Evolutionary conservation across 2,797 vertebrate species (phyloP).

Genomic region (Clarias platycephalus): DNA sequence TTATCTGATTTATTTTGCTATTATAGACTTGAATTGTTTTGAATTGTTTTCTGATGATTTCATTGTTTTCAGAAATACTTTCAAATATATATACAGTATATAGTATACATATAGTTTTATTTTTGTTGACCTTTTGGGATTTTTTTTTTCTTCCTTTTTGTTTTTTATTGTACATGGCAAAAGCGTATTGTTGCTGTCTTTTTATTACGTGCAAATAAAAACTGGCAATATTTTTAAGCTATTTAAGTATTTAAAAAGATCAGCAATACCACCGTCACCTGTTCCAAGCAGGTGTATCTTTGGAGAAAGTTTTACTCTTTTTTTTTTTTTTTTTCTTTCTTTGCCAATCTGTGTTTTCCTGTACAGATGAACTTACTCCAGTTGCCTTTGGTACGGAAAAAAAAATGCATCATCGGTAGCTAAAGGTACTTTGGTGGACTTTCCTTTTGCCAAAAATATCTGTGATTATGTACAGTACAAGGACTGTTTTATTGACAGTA

Average conservation of each 20-base stretch:
- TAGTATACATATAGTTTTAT: slow-evolving; percentile 20
- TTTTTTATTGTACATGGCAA: slow-evolving; percentile 67
- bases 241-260: slow-evolving; percentile 56
- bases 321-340: slow-evolving; percentile 57
- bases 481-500: slow-evolving; percentile 55
- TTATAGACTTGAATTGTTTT: slow-evolving; percentile 59
- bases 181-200: slow-evolving; percentile 60
- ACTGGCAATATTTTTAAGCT: slow-evolving; percentile 75
- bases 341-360: slow-evolving; percentile 73
- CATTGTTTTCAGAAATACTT: not conserved
- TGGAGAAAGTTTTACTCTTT: slow-evolving; percentile 26
- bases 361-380: slow-evolving; percentile 68
- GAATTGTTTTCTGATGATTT: slow-evolving; percentile 12
- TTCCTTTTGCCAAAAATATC: slow-evolving; percentile 76
- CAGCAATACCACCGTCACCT: slow-evolving; percentile 46
- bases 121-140: slow-evolving; percentile 47
- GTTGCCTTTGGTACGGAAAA: slow-evolving; percentile 72
- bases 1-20: slow-evolving; percentile 59
- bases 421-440: slow-evolving; percentile 69
- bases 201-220: slow-evolving; percentile 68
- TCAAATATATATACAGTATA: not conserved
- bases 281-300: slow-evolving; percentile 47
- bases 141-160: slow-evolving; percentile 51
- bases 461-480: slow-evolving; percentile 63
- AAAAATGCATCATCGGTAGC: slow-evolving; percentile 70